These are phyloP conservation scores for Falco novaeseelandiae DNA, from an alignment of 2,797 vertebrate genomes.

Conservation along the genomic window DNA sequence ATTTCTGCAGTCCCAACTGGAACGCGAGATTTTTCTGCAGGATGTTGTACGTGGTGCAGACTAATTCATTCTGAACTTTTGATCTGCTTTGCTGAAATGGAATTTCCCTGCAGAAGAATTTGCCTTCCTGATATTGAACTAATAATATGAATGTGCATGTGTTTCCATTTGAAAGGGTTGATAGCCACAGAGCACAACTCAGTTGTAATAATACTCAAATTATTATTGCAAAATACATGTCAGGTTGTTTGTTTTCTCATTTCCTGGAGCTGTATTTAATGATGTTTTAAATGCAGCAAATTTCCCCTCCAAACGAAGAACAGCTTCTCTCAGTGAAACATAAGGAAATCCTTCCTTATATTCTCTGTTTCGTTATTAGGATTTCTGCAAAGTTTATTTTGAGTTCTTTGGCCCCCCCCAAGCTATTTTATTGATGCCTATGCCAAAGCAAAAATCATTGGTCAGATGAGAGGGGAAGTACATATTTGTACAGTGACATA, in stretches of 20 bases:
- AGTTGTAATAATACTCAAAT: not conserved
- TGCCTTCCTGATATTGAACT: not conserved
- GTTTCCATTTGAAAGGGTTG: not conserved
- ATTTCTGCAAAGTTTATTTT: constrained; percentile 11
- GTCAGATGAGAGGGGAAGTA: constrained; percentile 5
- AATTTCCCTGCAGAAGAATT: not conserved
- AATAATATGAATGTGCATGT: not conserved
- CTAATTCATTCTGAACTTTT: constrained; percentile 19
- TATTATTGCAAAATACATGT: not conserved
- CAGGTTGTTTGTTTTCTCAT: not conserved
- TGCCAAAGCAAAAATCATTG: not conserved
- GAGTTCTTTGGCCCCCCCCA: not conserved
- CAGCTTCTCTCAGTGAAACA: not conserved
- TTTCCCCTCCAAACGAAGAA: not conserved
- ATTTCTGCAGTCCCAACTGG: not conserved
- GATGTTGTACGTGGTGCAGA: not conserved
- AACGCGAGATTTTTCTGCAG: not conserved
- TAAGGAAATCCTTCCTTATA: not conserved
- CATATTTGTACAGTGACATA: not conserved
- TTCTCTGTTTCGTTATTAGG: not conserved
- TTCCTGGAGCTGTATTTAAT: not conserved
- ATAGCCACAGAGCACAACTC: not conserved
- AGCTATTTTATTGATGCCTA: not conserved
- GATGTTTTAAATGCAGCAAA: not conserved
- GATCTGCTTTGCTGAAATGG: not conserved